Base-by-base conservation (phyloP, 2,888 invertebrate species). In the Rutpela maculata region DNA sequence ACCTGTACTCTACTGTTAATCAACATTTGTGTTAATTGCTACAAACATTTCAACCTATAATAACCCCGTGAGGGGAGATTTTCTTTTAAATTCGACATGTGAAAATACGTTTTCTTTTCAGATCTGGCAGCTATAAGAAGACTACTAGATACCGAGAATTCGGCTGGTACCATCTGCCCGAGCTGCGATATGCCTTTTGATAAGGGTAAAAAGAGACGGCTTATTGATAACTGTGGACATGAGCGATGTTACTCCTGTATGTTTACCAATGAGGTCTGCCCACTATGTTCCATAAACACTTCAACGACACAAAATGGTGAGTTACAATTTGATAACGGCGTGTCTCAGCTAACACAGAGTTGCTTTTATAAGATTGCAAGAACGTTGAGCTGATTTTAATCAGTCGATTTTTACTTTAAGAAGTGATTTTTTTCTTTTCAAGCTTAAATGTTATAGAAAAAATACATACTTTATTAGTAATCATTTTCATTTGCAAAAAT, bases 211-310 rank as follows among this genome's bases (percentile, higher is more conserved):
- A 97, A 98, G 91, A 94, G 98, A 90, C 95, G 96, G 89, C 92
- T 98, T 88, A 97, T 98, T 89, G 98, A 98, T 92, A 95, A 96
- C 79, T 98, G 98, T 91, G 98, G 98, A 84, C 98, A 98, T 92
- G 98, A 98, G 89, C 92, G 97, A 80, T 98, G 98, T 90, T 98
- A 98, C 92, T 95, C 97, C 84, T 98, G 98, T 91, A 95, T 98
- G 94, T 97, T 97, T 92, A 94, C 95, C 86, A 97, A 95, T 92
- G 97, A 97, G 90, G 93, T 95, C 81, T 98, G 98, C 90, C 97
- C 97, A 55, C 92, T 97, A 82, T 98, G 98, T 81, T 78, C 83
- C 60, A 75, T 80, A 60, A 82, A 84, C 75, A 78, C 81, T 80
- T 77, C 83, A 59, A 72, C 78, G 66, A 77, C 78, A 69, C 77